phyloP scores from a whole-genome alignment of 2,888 invertebrate species.

The Metacarcinus magister region DNA sequence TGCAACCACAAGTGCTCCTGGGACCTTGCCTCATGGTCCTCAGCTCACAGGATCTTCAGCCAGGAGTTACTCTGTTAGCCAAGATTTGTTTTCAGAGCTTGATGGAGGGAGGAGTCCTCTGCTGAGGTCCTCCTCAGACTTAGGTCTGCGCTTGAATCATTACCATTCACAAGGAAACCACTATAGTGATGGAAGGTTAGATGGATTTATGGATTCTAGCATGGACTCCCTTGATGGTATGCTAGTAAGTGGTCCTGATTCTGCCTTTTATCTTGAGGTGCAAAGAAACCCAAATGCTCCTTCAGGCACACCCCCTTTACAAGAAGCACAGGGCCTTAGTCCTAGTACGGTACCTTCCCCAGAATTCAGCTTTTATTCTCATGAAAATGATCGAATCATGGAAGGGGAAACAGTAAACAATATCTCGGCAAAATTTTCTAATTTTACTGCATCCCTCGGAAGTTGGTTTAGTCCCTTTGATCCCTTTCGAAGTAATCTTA shows the following conservation, averaged over 20 bases:
- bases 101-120: conserved; percentile 76
- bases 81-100: conserved; percentile 77
- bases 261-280: conserved; percentile 72
- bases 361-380: conserved; percentile 75
- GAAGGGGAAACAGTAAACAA: conserved; percentile 71
- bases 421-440: conserved; percentile 77
- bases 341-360: conserved; percentile 61
- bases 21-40: conserved; percentile 66
- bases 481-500: conserved; percentile 76
- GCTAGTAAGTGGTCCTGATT: conserved; percentile 70
- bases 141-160: conserved; percentile 78
- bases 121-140: conserved; percentile 79
- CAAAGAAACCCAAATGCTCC: conserved; percentile 60
- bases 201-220: conserved; percentile 78
- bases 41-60: conserved; percentile 65
- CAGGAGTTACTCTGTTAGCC: conserved; percentile 81
- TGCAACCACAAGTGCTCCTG: conserved; percentile 73
- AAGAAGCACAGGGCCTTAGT: conserved; percentile 63
- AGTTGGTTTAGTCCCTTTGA: conserved; percentile 79
- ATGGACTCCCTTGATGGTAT: conserved; percentile 75
- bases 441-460: conserved; percentile 79
- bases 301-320: conserved; percentile 74
- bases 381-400: conserved; percentile 71
- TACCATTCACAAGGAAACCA: conserved; percentile 67
- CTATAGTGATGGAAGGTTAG: conserved; percentile 71